Base-by-base conservation (phyloP, 2,888 invertebrate genomes). In the Perizoma affinitatum region DNA sequence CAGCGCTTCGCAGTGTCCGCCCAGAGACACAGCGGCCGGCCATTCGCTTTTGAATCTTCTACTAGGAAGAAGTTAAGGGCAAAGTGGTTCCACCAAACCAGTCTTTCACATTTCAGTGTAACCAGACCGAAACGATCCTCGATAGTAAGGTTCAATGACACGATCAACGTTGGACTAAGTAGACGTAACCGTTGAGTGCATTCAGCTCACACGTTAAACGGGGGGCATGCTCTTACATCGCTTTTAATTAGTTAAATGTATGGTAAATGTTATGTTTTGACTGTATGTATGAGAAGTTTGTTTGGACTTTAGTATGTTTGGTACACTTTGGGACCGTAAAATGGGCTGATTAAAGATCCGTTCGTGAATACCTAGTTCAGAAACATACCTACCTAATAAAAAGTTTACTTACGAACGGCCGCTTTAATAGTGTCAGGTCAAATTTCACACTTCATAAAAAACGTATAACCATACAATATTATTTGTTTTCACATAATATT, bases 101-200 rank as follows among this genome's bases (percentile, higher is more conserved):
- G 86, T 86, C 85, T 83, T 82, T 75, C 78, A 82, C 82, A 78
- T 87, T 84, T 86, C 86, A 86, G 84, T 22, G 22, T 79, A 82
- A 85, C 78, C 84, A 85, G 82, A 87, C 86, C 85, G 86, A 86
- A 88, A 85, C 83, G 78, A 77, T 82, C 73, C 77, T 73, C 75
- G 56, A 59, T 65, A 73, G 77, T 67, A 74, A 76, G 79, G 89
- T 86, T 87, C 88, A 87, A 80, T 87, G 88, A 88, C 89, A 84
- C 75, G 62, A 69, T 65, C 70, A 67, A 75, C 75, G 74, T 78
- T 59, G 57, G 61, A 57, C 59, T 59, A 61, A 62, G 57, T 75
- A 70, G 72, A 75, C 72, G n/a, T 74, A 75, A 74, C 72, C 72
- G 73, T 74, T 72, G 68, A 73, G 64, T 70, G 68, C 72, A 72